phyloP scores from a whole-genome alignment of 2,888 invertebrate species.

The Carpatolechia fugitivella region DNA sequence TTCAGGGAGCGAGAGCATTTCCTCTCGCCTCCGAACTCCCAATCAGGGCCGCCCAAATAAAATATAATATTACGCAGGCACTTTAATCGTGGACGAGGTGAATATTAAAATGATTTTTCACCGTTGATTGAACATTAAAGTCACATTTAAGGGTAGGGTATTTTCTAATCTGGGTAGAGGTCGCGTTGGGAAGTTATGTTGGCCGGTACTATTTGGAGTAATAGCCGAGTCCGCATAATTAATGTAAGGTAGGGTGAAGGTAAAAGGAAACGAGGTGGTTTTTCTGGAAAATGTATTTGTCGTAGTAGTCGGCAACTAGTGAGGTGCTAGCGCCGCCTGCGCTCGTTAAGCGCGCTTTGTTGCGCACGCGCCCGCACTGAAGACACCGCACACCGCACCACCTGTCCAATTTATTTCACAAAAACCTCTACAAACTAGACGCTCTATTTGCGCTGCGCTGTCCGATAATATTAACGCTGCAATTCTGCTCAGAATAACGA shows the following conservation, averaged over 20 bases:
- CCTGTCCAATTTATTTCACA: slow-evolving; percentile 12
- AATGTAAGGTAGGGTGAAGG: slow-evolving; percentile 26
- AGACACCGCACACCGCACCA: slow-evolving; percentile 7
- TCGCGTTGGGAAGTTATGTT: slow-evolving; percentile 3
- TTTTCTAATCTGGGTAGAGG: slow-evolving; percentile 7
- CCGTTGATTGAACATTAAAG: slow-evolving; percentile 36
- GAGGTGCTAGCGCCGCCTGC: slow-evolving; percentile 7
- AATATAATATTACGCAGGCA: slow-evolving; percentile 44
- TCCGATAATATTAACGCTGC: slow-evolving; percentile 10
- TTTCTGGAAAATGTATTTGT: slow-evolving; percentile 49
- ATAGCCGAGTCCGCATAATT: slow-evolving; percentile 33
- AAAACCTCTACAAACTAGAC: slow-evolving; percentile 4
- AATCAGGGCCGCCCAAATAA: slow-evolving; percentile 58
- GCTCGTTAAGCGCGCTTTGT: slow-evolving; percentile 47
- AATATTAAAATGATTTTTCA: slow-evolving; percentile 56
- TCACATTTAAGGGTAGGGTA: slow-evolving; percentile 7
- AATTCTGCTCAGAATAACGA: slow-evolving; percentile 3
- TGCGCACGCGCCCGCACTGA: slow-evolving; percentile 20
- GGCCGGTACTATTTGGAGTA: background rate
- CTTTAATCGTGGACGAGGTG: slow-evolving; percentile 56
- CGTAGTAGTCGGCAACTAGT: slow-evolving; percentile 34
- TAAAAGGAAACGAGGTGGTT: slow-evolving; percentile 31
- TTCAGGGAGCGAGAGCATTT: slow-evolving; percentile 66
- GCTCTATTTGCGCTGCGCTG: slow-evolving; percentile 8
- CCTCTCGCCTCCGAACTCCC: slow-evolving; percentile 51